Percentiles rank a stretch among this genome's conserved stretches.
Conservation (phyloP, 2,113 vertebrate genomes). For the Macaca nemestrina region DNA sequence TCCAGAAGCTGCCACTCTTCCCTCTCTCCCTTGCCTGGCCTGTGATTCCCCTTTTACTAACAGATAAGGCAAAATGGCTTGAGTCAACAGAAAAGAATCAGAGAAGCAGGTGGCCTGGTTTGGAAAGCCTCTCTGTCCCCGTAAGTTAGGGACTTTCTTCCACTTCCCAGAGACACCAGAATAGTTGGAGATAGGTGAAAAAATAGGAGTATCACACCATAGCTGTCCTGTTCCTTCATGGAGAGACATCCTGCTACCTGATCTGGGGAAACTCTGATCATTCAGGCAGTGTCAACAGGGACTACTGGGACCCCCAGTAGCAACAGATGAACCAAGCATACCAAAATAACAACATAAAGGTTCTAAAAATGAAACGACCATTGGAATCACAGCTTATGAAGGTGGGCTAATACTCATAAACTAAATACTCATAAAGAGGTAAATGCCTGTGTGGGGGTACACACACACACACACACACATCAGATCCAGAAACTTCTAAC, state of each 20-base stretch:
- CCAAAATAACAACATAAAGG: background rate
- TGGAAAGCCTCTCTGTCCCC: background rate
- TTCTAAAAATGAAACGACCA: background rate
- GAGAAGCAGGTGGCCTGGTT: background rate
- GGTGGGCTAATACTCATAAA: background rate
- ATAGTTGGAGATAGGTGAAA: background rate
- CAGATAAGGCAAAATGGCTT: background rate
- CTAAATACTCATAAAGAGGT: background rate
- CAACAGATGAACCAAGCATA: background rate
- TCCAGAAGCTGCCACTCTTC: background rate
- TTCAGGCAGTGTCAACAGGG: background rate
- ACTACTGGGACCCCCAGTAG: background rate
- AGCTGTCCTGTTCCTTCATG: background rate
- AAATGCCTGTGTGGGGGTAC: background rate
- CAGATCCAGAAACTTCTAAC: background rate
- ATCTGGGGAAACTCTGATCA: background rate
- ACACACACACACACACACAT: too few relatives aligned
- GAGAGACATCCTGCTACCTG: background rate
- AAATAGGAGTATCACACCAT: too few relatives aligned
- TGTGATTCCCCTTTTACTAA: background rate
- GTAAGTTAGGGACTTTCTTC: background rate
- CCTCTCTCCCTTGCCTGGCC: background rate
- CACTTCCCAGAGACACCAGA: background rate
- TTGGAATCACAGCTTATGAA: background rate
- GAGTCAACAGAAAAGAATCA: background rate